Evolutionary conservation across 2,888 invertebrate genomes (phyloP), one percentile per base, ranked within the genome.

Genomic region (Omphaloscelis lunosa): DNA sequence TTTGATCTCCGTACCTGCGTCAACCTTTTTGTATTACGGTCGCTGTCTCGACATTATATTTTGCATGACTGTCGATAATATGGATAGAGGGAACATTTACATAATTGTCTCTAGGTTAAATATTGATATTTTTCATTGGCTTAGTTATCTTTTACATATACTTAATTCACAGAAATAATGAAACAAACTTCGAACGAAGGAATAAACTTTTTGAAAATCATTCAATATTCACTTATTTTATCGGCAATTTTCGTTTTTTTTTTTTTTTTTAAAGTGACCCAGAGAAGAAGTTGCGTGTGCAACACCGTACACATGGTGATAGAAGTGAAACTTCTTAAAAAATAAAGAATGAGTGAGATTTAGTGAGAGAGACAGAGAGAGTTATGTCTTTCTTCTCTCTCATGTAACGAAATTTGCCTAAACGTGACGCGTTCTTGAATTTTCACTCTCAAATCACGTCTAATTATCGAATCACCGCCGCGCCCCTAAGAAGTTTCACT

Each of bases 1-100:
- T 68, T 65, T 59, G 27, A 70, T 80, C 68, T 67, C 27, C 27
- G 20, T 74, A 74, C 71, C 63, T 61, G 7, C 68, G 29, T 78
- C 68, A 72, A 65, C 48, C 71, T 61, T 83, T 75, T 83, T 75
- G 20, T 65, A 51, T 83, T 72, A 79, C 61, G 27, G 53, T 61
- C n/a, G 34, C 56, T 61, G 17, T 82, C 34, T 75, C 15, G 7
- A 53, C 63, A 59, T 45, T n/a, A 67, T 82, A 62, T 82, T 53
- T 66, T 73, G 34, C 56, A 41, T 72, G 34, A 41, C 61, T 39
- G 20, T 61, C 39, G n/a, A 74, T 82, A 61, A 61, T 61, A 56
- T 34, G 17, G 15, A 63, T 27, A 62, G 11, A 29, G 56, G 9
- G 15, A 53, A 59, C 12, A 51, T 78, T 74, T 67, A 53, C 53